Base-by-base conservation (phyloP, 2,113 vertebrate genomes). In the Cinclus cinclus region DNA sequence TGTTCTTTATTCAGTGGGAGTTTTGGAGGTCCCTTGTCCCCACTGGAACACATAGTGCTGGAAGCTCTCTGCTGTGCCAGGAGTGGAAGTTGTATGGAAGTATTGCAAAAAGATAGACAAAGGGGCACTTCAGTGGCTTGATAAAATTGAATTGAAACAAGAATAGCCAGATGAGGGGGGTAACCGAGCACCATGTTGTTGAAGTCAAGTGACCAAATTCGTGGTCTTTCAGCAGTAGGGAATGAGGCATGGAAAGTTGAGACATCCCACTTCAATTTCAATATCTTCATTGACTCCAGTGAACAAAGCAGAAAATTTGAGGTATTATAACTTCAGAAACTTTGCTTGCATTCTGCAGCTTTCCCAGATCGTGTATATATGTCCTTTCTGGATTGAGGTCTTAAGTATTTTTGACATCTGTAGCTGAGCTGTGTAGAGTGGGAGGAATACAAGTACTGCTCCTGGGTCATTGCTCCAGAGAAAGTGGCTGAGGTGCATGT, bases 11-110 rank as follows among this genome's bases (percentile, higher is more conserved):
- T 85, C 28, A 3, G 24, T 19, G 78, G 56, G 23, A n/a, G 21
- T 53, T 75, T 53, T 46, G 53, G 74, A 85, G 49, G 53, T 81
- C 23, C 7, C 35, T 80, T 69, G 70, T 52, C 74, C 62, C 47
- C 28, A 1, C 21, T 9, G 42, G 60, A 35, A n/a, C 0, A 0
- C 0, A 0, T 42, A 79, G 59, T 23, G 22, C 42, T 59, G 82
- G 53, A 52, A 71, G 22, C 14, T 46, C 10, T 74, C 47, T 50
- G 56, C 53, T 10, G 1, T 80, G 70, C 46, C 6, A 13, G 8
- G 11, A 24, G 6, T 46, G 67, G 63, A 60, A 63, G 37, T 20
- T 2, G 1, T 33, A 4, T 23, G 67, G 27, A 80, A 53, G 22
- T 53, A 39, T 70, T 42, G 24, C 39, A 39, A 15, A 71, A 88